Base-by-base conservation (phyloP, 2,888 invertebrate genomes). In the Pyralis farinalis region DNA sequence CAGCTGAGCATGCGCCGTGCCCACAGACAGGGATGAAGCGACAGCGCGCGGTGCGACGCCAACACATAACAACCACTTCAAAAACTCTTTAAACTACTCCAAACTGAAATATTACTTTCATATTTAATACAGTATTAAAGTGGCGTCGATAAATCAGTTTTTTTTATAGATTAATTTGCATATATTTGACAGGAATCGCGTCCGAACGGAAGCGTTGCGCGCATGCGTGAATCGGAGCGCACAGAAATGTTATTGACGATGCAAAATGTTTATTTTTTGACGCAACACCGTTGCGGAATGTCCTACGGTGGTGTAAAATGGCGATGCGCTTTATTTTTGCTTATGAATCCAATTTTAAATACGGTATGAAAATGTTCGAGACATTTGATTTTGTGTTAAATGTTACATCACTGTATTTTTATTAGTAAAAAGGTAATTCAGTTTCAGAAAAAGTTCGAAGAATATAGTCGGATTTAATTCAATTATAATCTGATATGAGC, bases 101-200 rank as follows among this genome's bases (percentile, higher is more conserved):
- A 38, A 46, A 59, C 51, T 51, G 47, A 51, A 54, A 16, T 52
- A 60, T 58, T 46, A 53, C 49, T 55, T 58, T 44, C 35, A 45
- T 67, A 72, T 69, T 72, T 69, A 53, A 55, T 58, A 67, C 71
- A 57, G 61, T 62, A 49, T 59, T 66, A 51, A 76, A 73, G 72
- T 78, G 63, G 58, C 62, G 58, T 49, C 61, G 60, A 61, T 75
- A 63, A 74, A 77, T 71, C 78, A 64, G 71, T 60, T 71, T 80
- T 25, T 84, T 85, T 85, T 83, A 82, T 84, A 66, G 77, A 77
- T 75, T 77, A 82, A 88, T 88, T 88, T 85, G 84, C 87, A 88
- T 88, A 88, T 83, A 84, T 85, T 78, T 86, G 87, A 86, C 87
- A 83, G 80, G 58, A 64, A 58, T 55, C 55, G 70, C 58, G 63